Evolutionary conservation across 2,113 vertebrate species (phyloP).

Genomic region (Rhabdornis inornatus): DNA sequence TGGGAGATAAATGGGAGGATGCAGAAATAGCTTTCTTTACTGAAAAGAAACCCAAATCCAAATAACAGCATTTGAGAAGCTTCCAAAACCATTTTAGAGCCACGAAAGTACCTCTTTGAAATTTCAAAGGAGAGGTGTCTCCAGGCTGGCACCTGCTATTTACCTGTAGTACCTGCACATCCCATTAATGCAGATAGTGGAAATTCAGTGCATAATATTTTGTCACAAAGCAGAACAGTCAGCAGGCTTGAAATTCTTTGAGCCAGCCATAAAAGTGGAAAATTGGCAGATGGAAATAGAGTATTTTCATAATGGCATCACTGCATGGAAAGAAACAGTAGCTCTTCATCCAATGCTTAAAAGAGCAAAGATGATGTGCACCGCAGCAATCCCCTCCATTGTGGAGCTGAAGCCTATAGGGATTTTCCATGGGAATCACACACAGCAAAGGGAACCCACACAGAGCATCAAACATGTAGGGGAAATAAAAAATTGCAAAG

Average conservation of each 20-base stretch:
- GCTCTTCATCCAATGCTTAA: neutral
- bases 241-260: slow-evolving; percentile 19
- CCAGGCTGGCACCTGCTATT: neutral
- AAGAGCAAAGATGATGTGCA: neutral
- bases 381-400: neutral
- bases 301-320: neutral
- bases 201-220: slow-evolving; percentile 14
- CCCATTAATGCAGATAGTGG: neutral
- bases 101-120: neutral
- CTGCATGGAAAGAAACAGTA: neutral
- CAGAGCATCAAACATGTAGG: neutral
- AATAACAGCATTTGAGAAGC: neutral
- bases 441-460: neutral
- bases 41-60: neutral
- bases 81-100: neutral
- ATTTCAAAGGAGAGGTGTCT: slow-evolving; percentile 9
- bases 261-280: neutral
- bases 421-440: neutral
- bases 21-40: neutral
- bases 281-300: neutral
- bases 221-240: slow-evolving; percentile 12
- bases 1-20: neutral
- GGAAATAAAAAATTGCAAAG: neutral
- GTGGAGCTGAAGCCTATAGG: neutral
- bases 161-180: neutral